A percentile compares a stretch with the other conserved stretches of the same genome.
phyloP scores from a whole-genome alignment of 2,888 invertebrate genomes.

The Drosophila fulvimacula region DNA sequence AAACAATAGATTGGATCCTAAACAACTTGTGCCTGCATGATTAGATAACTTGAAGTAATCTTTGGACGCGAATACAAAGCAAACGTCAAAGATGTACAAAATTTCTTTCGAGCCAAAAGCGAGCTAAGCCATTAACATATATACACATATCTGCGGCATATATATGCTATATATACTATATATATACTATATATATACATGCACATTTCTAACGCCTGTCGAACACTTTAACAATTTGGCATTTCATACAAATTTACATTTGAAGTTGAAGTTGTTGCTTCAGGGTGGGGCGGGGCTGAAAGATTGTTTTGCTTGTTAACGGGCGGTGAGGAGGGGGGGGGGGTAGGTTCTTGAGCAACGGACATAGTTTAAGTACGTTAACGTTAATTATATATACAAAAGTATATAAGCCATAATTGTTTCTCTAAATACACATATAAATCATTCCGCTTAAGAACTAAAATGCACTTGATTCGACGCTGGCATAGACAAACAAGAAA shows the following conservation, averaged over 20 bases:
- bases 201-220: conserved; percentile 30
- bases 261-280: neutral
- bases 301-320: conserved; percentile 15
- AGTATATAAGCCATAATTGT: conserved; percentile 43
- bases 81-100: conserved; percentile 4
- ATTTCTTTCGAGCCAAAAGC: neutral
- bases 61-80: conserved; percentile 44
- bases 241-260: conserved; percentile 20
- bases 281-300: conserved; percentile 14
- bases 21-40: conserved; percentile 35
- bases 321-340: neutral
- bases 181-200: conserved; percentile 6
- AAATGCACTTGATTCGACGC: conserved; percentile 47
- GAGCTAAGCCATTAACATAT: conserved; percentile 1
- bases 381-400: conserved; percentile 45
- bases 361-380: conserved; percentile 45
- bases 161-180: conserved; percentile 3
- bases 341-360: conserved; percentile 44
- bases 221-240: conserved; percentile 58
- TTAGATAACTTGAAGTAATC: conserved; percentile 48
- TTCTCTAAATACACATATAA: neutral
- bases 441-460: conserved; percentile 44
- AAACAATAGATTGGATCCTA: conserved; percentile 52
- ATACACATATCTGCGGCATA: neutral
- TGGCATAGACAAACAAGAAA: conserved; percentile 17